phyloP scores from a whole-genome alignment of 2,888 invertebrate genomes.

The Thereva unica region DNA sequence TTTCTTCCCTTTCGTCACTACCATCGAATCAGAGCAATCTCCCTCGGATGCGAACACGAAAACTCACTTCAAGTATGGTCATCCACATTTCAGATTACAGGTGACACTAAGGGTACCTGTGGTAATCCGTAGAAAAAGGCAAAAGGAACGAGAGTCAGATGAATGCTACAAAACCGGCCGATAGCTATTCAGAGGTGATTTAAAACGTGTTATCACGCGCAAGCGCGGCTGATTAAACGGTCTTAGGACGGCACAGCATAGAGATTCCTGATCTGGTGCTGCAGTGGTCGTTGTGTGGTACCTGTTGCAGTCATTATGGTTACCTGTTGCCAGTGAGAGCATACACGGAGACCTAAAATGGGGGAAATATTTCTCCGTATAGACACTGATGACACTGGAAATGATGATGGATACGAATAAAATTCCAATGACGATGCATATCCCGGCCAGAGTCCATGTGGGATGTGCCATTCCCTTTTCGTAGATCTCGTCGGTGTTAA shows the following conservation, averaged over 20 bases:
- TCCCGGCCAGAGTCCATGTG: not conserved
- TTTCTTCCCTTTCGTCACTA: not conserved
- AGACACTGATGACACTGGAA: not conserved
- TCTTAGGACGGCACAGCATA: not conserved
- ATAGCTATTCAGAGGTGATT: conserved; percentile 3
- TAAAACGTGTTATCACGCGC: conserved; percentile 7
- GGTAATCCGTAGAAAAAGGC: not conserved
- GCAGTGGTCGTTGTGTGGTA: too few species aligned
- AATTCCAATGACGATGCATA: too few species aligned
- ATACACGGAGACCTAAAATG: too few species aligned
- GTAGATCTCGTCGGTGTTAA: too few species aligned
- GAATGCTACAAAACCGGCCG: not conserved
- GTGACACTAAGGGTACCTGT: not conserved
- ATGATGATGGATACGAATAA: not conserved
- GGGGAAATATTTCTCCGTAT: too few species aligned
- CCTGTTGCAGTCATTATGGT: too few species aligned
- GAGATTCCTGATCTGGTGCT: too few species aligned
- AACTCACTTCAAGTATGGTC: not conserved
- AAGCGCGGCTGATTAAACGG: not conserved
- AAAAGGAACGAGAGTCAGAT: not conserved
- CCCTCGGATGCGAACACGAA: not conserved
- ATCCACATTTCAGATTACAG: not conserved
- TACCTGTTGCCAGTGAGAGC: too few species aligned
- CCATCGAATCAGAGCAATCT: not conserved
- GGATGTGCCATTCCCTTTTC: not conserved